These are phyloP conservation scores for Caenorhabditis sp. DNA, from an alignment of 2,888 invertebrate species.

Conservation along the genomic window DNA sequence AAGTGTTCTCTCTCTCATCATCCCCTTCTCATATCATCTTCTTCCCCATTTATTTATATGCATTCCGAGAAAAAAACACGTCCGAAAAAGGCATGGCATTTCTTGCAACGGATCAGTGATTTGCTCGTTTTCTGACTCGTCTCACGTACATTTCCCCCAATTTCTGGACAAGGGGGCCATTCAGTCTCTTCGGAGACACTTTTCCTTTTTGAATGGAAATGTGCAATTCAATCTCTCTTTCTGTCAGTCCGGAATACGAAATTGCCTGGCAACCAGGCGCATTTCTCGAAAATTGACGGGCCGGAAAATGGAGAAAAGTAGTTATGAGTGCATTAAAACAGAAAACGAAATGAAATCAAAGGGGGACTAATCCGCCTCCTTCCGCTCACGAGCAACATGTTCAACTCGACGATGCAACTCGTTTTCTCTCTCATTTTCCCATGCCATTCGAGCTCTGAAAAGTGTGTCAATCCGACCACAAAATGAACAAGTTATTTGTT, in stretches of 20 bases:
- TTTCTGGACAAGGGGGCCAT: too few species aligned
- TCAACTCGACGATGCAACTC: slow-evolving; percentile 27
- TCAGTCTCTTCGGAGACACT: not conserved
- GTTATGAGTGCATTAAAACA: too few species aligned
- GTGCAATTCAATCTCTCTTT: too few species aligned
- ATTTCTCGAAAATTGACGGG: not conserved
- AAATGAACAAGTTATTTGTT: slow-evolving; percentile 14
- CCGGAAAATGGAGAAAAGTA: not conserved
- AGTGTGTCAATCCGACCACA: too few species aligned
- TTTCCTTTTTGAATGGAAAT: too few species aligned
- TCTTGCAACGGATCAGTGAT: slow-evolving; percentile 8
- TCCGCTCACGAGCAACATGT: slow-evolving; percentile 23
- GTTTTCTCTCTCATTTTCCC: slow-evolving; percentile 27
- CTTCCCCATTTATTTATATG: not conserved
- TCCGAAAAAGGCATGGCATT: not conserved
- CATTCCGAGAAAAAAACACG: not conserved
- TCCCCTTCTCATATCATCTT: too few species aligned
- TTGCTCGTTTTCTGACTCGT: slow-evolving; percentile 8
- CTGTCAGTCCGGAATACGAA: too few species aligned
- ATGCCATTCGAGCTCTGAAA: too few species aligned
- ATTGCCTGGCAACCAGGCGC: too few species aligned
- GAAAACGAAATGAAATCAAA: too few species aligned
- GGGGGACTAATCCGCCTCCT: slow-evolving; percentile 13
- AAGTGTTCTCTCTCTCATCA: too few species aligned
- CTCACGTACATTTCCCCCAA: not conserved